Percentiles rank a stretch among this genome's conserved stretches.
Evolutionary conservation across 1,140 invertebrate genomes (phyloP).

Genomic region (Brachionus rotundiformis): DNA sequence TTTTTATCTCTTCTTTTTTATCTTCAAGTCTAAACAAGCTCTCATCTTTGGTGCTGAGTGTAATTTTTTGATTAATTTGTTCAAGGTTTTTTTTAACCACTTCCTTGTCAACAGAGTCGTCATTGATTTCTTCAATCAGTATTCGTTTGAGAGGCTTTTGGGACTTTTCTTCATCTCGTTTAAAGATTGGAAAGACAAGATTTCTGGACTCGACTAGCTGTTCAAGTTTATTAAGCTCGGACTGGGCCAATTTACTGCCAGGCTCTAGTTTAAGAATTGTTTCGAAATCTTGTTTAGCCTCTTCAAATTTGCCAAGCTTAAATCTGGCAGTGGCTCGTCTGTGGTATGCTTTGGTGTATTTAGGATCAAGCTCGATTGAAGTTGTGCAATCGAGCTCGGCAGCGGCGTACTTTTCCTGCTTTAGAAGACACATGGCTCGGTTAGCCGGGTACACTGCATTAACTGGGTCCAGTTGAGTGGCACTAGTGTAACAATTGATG

Average conservation of each 20-base stretch:
- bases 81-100: constrained; percentile 32
- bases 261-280: constrained; percentile 73
- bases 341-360: constrained; percentile 78
- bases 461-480: constrained; percentile 74
- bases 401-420: constrained; percentile 74
- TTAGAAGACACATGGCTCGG: constrained; percentile 81
- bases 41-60: background rate
- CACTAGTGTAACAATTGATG: constrained; percentile 76
- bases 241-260: constrained; percentile 67
- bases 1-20: background rate
- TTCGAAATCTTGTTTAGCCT: constrained; percentile 72
- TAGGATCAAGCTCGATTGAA: constrained; percentile 72
- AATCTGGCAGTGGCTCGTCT: constrained; percentile 73
- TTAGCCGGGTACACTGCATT: constrained; percentile 84
- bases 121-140: constrained; percentile 59
- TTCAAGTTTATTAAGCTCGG: constrained; percentile 69
- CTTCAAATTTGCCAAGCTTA: constrained; percentile 68
- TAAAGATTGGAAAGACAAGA: constrained; percentile 56
- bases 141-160: constrained; percentile 59
- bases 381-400: constrained; percentile 76
- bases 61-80: constrained; percentile 21
- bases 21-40: background rate
- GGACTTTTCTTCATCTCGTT: constrained; percentile 57
- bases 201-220: constrained; percentile 56
- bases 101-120: background rate